These are phyloP conservation scores for Phalloptychus januarius DNA, from an alignment of 2,797 vertebrate genomes.

Conservation along the genomic window DNA sequence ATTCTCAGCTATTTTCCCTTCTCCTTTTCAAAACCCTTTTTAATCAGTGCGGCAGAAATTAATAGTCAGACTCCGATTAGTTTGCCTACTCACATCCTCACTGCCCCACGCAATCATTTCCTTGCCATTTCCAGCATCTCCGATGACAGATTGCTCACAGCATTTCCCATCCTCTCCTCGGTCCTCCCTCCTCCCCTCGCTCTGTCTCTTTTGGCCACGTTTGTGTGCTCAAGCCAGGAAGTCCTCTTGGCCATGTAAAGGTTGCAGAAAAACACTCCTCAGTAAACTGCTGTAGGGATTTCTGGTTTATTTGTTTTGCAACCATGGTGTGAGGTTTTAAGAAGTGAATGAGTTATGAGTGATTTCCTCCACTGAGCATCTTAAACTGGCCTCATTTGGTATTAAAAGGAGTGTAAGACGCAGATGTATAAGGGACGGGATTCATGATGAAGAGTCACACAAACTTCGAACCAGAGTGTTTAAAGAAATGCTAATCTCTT, in stretches of 20 bases:
- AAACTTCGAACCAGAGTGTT: neutral
- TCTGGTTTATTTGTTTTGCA: conserved; percentile 43
- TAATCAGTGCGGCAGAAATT: conserved; percentile 73
- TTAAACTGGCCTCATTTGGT: conserved; percentile 19
- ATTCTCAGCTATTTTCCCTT: conserved; percentile 40
- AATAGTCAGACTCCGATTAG: conserved; percentile 74
- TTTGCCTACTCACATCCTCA: conserved; percentile 66
- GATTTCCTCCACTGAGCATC: conserved; percentile 43
- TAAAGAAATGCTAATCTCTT: neutral
- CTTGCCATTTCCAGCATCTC: conserved; percentile 69
- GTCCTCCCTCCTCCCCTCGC: conserved; percentile 8
- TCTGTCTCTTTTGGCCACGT: conserved; percentile 31
- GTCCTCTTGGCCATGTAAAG: conserved; percentile 56
- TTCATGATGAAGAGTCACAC: neutral
- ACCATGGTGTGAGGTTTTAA: conserved; percentile 71
- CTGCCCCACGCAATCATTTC: conserved; percentile 70
- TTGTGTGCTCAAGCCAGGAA: conserved; percentile 55
- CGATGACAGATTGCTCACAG: conserved; percentile 71
- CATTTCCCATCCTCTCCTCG: conserved; percentile 55
- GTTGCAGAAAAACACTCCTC: conserved; percentile 45
- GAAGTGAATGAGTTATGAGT: conserved; percentile 58
- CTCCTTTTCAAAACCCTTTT: conserved; percentile 60
- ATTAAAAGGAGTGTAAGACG: conserved; percentile 9
- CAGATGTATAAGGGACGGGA: neutral
- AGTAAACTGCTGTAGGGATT: conserved; percentile 28